Evolutionary conservation across 2,888 invertebrate genomes (phyloP), one percentile per base, ranked within the genome.

Genomic region (Danaus chrysippus): DNA sequence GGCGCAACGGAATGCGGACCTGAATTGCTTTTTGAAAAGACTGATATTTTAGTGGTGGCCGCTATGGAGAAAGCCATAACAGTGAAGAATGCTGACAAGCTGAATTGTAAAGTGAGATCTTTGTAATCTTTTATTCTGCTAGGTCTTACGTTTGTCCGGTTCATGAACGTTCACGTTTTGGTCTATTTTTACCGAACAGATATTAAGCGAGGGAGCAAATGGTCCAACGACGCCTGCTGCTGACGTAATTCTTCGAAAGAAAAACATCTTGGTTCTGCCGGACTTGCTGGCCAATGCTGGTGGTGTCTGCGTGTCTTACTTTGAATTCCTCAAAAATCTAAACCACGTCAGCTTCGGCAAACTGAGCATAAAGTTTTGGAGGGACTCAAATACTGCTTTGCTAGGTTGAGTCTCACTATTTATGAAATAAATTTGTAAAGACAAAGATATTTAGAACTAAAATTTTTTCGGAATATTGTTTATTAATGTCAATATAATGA

Each of bases 221-320:
- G 97, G 97, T 0, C 97, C 97, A n/a, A 95, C 94, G 10, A 97
- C 96, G 1, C 96, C 97, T 53, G 95, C 94, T 11, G 97, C 96
- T 15, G 96, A 97, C 81, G 91, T 91, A 72, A 93, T 95, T 57
- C 92, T 98, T 59, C 92, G 94, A 61, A 92, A 94, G 64, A 93
- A 93, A 70, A 95, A 95, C 65, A 91, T 96, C 68, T 92, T 97
- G 59, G 94, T 96, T 65, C 93, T 97, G 68, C 97, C 97, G 12
- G 96, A 96, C 87, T 86, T 96, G 79, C 93, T 93, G 70, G 88
- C 93, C 64, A 95, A 95, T 79, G 94, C 95, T 61, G 97, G 97
- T 77, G 97, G 97, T 87, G 97, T 97, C 61, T 97, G 97, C 13
- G 97, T 97, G 56, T 97, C 97, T 60, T 97, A 96, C 92, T 97